These are phyloP conservation scores for Lonchura striata DNA, from an alignment of 2,113 vertebrate species.

Conservation along the genomic window DNA sequence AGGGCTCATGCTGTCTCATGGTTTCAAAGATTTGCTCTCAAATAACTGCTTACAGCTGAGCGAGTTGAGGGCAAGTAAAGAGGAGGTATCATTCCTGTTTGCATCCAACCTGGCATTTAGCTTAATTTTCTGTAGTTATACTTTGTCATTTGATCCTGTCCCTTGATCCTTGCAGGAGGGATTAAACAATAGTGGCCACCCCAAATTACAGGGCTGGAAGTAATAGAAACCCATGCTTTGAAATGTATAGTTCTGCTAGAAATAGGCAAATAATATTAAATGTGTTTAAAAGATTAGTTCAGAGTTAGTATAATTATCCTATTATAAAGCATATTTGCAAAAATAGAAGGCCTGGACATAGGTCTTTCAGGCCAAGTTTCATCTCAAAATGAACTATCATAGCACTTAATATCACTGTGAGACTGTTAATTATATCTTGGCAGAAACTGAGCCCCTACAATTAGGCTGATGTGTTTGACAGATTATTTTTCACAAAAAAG, in stretches of 20 bases:
- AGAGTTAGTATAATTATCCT: background rate
- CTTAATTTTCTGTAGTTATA: background rate
- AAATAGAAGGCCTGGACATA: background rate
- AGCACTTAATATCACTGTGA: background rate
- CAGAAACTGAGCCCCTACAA: constrained; percentile 3
- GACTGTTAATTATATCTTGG: background rate
- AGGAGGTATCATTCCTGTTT: background rate
- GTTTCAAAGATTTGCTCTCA: background rate
- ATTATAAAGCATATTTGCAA: background rate
- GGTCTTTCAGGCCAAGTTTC: constrained; percentile 10
- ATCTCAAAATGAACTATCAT: constrained; percentile 4
- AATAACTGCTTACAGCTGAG: background rate
- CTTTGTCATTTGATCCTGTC: background rate
- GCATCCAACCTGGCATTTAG: background rate
- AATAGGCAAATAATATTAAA: background rate
- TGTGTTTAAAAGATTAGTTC: background rate
- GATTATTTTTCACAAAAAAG: background rate
- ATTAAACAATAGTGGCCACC: background rate
- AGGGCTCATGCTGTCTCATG: rapidly evolving
- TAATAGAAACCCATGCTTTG: background rate
- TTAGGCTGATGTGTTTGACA: background rate
- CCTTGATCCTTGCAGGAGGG: background rate
- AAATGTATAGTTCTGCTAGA: background rate
- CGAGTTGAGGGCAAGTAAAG: rapidly evolving
- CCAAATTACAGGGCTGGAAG: background rate